phyloP scores from a whole-genome alignment of 2,888 invertebrate genomes.

The Aporophyla lueneburgensis region DNA sequence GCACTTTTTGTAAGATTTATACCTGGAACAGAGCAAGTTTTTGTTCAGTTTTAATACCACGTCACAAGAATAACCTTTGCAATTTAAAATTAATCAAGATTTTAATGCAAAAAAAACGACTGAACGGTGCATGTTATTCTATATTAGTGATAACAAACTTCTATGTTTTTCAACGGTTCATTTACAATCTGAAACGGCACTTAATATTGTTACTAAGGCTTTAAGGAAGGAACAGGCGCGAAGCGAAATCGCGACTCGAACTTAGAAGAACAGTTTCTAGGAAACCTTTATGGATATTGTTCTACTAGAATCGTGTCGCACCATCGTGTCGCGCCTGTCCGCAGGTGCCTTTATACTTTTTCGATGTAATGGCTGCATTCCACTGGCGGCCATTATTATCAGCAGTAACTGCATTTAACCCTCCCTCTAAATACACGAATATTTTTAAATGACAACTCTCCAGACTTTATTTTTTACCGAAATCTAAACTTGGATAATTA shows the following conservation, averaged over 20 bases:
- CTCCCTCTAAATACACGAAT: too few species aligned
- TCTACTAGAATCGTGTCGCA: too few species aligned
- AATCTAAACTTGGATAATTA: too few species aligned
- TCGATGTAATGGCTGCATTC: conserved; percentile 19
- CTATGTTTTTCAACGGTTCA: conserved; percentile 57
- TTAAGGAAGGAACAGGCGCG: not conserved
- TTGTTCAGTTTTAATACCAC: conserved; percentile 38
- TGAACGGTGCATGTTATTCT: conserved; percentile 21
- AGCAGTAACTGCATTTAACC: conserved; percentile 21
- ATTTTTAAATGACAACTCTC: too few species aligned
- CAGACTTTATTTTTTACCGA: too few species aligned
- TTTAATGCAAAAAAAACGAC: conserved; percentile 48
- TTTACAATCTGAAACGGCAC: conserved; percentile 53
- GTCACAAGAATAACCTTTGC: conserved; percentile 23
- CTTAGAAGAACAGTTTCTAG: too few species aligned
- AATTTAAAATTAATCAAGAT: conserved; percentile 47
- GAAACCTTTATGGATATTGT: too few species aligned
- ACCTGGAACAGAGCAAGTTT: conserved; percentile 79
- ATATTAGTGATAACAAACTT: conserved; percentile 41
- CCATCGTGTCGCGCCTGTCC: too few species aligned
- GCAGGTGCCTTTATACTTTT: not conserved
- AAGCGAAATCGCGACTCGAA: too few species aligned
- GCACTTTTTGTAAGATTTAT: conserved; percentile 89
- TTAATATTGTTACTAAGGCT: conserved; percentile 41
- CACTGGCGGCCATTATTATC: conserved; percentile 9